Conservation (phyloP, 1,140 invertebrate species). For the Bombus confusus region DNA sequence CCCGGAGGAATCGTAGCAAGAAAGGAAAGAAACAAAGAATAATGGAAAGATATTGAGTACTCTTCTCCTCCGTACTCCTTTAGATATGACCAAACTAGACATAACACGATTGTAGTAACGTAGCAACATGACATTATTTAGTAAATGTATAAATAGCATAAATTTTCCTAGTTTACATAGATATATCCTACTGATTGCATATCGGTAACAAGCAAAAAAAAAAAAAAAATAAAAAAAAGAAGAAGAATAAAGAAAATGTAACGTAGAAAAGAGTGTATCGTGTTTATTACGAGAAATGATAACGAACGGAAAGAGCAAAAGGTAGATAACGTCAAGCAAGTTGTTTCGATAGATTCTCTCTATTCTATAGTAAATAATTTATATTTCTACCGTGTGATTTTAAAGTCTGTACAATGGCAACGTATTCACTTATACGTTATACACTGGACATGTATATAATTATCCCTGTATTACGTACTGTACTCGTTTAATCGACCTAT, state of each 20-base stretch:
- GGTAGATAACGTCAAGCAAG: background rate
- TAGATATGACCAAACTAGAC: slow-evolving; percentile 58
- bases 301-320: background rate
- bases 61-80: slow-evolving; percentile 56
- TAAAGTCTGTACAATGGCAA: slow-evolving; percentile 22
- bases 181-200: slow-evolving; percentile 10
- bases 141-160: slow-evolving; percentile 50
- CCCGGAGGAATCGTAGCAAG: slow-evolving; percentile 15
- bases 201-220: background rate
- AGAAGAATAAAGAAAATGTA: background rate
- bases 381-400: slow-evolving; percentile 56
- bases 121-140: slow-evolving; percentile 51
- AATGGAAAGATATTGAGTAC: slow-evolving; percentile 54
- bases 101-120: slow-evolving; percentile 40
- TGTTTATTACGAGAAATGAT: background rate
- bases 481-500: slow-evolving; percentile 27
- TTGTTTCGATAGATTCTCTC: slow-evolving; percentile 41
- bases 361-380: slow-evolving; percentile 54
- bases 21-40: background rate
- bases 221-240: background rate
- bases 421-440: slow-evolving; percentile 31
- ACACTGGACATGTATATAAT: slow-evolving; percentile 49
- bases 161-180: slow-evolving; percentile 35
- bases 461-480: slow-evolving; percentile 20
- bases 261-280: background rate